Conservation (phyloP, 2,888 invertebrate species). For the Leptopilina syphax region DNA sequence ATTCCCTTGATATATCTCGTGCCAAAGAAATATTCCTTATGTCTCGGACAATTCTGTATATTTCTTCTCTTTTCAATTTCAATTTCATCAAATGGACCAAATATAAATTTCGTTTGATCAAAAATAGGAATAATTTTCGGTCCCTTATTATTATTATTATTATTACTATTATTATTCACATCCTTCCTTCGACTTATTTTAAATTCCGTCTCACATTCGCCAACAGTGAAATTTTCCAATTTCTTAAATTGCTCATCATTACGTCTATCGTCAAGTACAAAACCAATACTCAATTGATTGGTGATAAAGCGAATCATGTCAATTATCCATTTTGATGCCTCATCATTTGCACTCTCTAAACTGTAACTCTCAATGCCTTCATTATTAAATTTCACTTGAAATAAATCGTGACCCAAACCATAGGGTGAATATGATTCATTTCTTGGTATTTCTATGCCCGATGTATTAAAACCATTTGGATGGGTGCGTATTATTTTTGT, state of each 20-base stretch:
- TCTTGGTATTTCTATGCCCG: slow-evolving; percentile 42
- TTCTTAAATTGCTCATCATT: slow-evolving; percentile 54
- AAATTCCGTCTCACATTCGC: slow-evolving; percentile 58
- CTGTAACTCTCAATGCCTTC: slow-evolving; percentile 56
- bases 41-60: slow-evolving; percentile 54
- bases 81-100: slow-evolving; percentile 50
- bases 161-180: not conserved
- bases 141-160: too few species aligned
- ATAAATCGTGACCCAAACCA: slow-evolving; percentile 50
- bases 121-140: too few species aligned
- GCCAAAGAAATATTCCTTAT: slow-evolving; percentile 57
- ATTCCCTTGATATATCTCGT: slow-evolving; percentile 58
- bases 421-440: slow-evolving; percentile 51
- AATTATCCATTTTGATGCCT: slow-evolving; percentile 49
- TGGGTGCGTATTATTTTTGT: slow-evolving; percentile 54
- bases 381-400: slow-evolving; percentile 59
- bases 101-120: too few species aligned
- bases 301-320: slow-evolving; percentile 61
- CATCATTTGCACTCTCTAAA: slow-evolving; percentile 53
- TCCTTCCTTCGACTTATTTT: slow-evolving; percentile 47
- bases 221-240: slow-evolving; percentile 60
- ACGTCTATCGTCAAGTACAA: slow-evolving; percentile 44
- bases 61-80: slow-evolving; percentile 55
- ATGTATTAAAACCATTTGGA: slow-evolving; percentile 49
- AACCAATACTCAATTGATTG: slow-evolving; percentile 62